Conservation (phyloP, 2,888 invertebrate species). For the Yponomeuta evonymella region DNA sequence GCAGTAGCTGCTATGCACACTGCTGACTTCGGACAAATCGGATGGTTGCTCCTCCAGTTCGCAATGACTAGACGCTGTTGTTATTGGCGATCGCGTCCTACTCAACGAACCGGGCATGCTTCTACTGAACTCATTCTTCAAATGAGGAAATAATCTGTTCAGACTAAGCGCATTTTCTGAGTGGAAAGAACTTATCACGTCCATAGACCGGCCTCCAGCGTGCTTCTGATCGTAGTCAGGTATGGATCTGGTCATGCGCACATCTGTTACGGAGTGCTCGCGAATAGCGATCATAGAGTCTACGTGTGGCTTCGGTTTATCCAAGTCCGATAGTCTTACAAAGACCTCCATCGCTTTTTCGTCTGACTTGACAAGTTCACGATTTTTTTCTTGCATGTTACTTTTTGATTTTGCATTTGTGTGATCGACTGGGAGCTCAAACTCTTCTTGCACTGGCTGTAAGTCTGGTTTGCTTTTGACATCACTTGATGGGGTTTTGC, state of each 20-base stretch:
- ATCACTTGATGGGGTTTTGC: constrained; percentile 5
- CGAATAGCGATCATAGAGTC: constrained; percentile 28
- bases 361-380: neutral
- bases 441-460: constrained; percentile 1
- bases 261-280: constrained; percentile 42
- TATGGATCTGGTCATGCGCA: constrained; percentile 81
- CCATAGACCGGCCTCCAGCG: constrained; percentile 77
- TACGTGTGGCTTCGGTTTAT: constrained; percentile 75
- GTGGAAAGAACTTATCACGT: constrained; percentile 75
- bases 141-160: constrained; percentile 79
- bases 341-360: constrained; percentile 56
- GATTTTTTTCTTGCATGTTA: neutral
- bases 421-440: constrained; percentile 2
- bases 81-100: constrained; percentile 44
- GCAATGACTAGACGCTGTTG: constrained; percentile 40
- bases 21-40: constrained; percentile 73
- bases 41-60: constrained; percentile 67
- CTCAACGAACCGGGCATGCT: constrained; percentile 62
- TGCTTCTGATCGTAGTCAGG: constrained; percentile 77
- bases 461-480: constrained; percentile 14
- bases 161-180: constrained; percentile 75
- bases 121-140: constrained; percentile 65
- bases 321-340: constrained; percentile 87
- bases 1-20: constrained; percentile 75
- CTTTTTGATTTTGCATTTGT: neutral